A percentile compares a stretch with the other conserved stretches of the same genome.
Conservation (phyloP, 1,140 invertebrate genomes). For the Wiebesia pumilae region DNA sequence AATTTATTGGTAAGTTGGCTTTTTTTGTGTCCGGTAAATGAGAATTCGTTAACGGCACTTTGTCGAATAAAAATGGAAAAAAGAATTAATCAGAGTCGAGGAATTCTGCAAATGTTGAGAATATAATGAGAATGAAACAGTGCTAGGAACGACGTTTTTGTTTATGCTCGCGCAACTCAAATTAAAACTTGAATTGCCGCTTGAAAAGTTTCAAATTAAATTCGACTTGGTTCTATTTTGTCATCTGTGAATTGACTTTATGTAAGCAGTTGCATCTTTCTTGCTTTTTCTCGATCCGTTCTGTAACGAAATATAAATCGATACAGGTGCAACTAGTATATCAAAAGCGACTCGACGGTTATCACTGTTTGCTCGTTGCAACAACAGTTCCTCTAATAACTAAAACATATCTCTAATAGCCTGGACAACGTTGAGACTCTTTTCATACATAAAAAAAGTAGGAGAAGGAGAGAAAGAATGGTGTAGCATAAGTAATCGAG, state of each 20-base stretch:
- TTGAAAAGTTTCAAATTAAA: constrained; percentile 49
- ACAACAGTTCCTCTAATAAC: too few species aligned
- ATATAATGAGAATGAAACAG: constrained; percentile 37
- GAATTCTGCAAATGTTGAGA: not conserved
- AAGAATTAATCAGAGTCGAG: not conserved
- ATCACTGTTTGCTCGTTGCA: too few species aligned
- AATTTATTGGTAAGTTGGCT: constrained; percentile 25
- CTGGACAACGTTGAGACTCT: too few species aligned
- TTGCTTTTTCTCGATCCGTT: not conserved
- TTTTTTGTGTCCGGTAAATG: constrained; percentile 4
- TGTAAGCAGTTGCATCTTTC: not conserved
- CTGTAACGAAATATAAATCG: not conserved
- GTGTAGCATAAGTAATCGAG: too few species aligned
- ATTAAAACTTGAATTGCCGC: constrained; percentile 40
- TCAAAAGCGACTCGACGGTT: too few species aligned
- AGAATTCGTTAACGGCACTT: not conserved
- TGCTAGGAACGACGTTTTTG: not conserved
- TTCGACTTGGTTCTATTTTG: not conserved
- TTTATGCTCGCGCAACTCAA: not conserved
- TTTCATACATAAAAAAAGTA: too few species aligned
- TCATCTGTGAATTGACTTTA: not conserved
- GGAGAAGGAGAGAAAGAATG: too few species aligned
- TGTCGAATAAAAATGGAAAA: not conserved
- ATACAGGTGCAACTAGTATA: too few species aligned
- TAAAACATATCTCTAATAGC: too few species aligned